Base-by-base conservation (phyloP, 2,888 invertebrate species). In the Chaetogeoica ovagalla region DNA sequence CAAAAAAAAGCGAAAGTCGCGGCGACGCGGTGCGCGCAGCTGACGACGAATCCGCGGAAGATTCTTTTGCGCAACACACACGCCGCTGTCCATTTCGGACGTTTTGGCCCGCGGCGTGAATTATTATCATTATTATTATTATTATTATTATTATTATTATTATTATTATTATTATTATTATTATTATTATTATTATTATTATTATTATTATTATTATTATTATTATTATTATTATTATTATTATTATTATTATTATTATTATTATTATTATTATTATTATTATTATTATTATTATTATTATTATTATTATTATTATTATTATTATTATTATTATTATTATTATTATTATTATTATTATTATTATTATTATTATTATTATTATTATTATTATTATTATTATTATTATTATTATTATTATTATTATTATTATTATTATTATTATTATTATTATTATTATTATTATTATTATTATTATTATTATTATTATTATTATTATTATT, bases 1-100 rank as follows among this genome's bases (percentile, higher is more conserved):
- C 5, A 37, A 59, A 23, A 68, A n/a, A 76, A 76, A 76, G 68
- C 68, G 75, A 76, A 76, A 76, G 75, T 75, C 75, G 19, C 75
- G 19, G 23, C 23, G 48, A 52, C 4, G 30, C 63, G 43, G 11
- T 30, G 30, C 30, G 30, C 30, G 30, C 30, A 30, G 30, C 30
- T 30, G 30, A 30, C 30, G 30, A 30, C 43, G 9, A 11, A 43
- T 43, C 52, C 30, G 30, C 30, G 30, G 37, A 75, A 48, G 76
- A 68, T 59, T 76, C 76, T 76, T 76, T 60, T 21, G 73, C 55
- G 63, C 30, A 30, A 30, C 30, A 65, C 37, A 73, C 19, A 2
- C 15, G 30, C 62, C 9, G 11, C 8, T n/a, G 66, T 17, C 66
- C 43, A 77, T 77, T 77, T 30, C 77, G 77, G 77, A 59, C 60